phyloP scores from a whole-genome alignment of 2,888 invertebrate genomes.

The Hydroisotoma schaefferi region DNA sequence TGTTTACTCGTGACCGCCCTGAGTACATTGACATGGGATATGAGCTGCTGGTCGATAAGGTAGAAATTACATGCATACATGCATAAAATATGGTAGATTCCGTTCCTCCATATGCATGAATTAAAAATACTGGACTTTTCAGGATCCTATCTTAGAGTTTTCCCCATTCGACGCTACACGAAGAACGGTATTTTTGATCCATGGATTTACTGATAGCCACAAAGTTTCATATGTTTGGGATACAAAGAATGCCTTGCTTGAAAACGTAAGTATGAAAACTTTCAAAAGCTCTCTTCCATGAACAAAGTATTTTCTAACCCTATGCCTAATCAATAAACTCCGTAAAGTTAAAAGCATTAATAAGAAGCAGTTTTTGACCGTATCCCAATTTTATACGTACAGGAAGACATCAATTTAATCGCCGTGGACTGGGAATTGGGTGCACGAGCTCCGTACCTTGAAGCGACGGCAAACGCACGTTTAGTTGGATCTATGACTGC shows the following conservation, averaged over 20 bases:
- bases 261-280: slow-evolving; percentile 55
- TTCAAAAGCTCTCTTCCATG: not conserved
- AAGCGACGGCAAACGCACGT: slow-evolving; percentile 59
- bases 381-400: slow-evolving; percentile 20
- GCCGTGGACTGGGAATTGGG: slow-evolving; percentile 65
- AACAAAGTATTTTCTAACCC: not conserved
- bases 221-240: slow-evolving; percentile 60
- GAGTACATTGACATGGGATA: slow-evolving; percentile 25
- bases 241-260: slow-evolving; percentile 60
- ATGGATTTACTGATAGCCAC: slow-evolving; percentile 63
- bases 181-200: slow-evolving; percentile 61
- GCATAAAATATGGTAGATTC: not conserved
- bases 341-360: slow-evolving; percentile 13
- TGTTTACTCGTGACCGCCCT: slow-evolving; percentile 50
- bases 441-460: slow-evolving; percentile 60
- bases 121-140: not conserved
- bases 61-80: too few relatives aligned
- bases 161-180: slow-evolving; percentile 59
- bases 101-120: not conserved
- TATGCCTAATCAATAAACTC: not conserved
- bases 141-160: slow-evolving; percentile 54
- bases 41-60: slow-evolving; percentile 42
- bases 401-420: slow-evolving; percentile 63
- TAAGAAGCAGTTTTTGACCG: not conserved
- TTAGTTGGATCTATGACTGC: slow-evolving; percentile 59